phyloP scores from a whole-genome alignment of 2,113 vertebrate species.

The Cynoglossus semilaevis region DNA sequence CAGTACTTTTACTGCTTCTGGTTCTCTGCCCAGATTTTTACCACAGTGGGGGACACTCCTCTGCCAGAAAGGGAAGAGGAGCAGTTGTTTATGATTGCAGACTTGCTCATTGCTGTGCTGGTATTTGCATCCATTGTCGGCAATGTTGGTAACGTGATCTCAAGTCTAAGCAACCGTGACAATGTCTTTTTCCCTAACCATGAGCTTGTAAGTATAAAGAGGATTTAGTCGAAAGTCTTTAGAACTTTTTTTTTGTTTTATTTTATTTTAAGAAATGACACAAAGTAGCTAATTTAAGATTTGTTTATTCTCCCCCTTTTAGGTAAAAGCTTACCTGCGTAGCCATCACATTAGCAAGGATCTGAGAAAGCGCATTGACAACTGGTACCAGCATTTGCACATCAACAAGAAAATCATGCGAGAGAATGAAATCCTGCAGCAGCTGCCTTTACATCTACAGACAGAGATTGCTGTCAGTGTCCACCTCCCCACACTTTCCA shows the following conservation, averaged over 20 bases:
- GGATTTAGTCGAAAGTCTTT: too few species aligned
- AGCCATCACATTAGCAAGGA: conserved; percentile 63
- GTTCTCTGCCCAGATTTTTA: conserved; percentile 86
- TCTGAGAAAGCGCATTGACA: conserved; percentile 75
- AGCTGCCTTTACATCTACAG: conserved; percentile 79
- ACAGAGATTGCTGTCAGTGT: conserved; percentile 86
- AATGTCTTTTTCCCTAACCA: conserved; percentile 84
- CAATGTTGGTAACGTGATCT: conserved; percentile 83
- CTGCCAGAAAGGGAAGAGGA: conserved; percentile 78
- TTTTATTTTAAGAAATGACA: too few species aligned
- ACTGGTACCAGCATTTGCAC: conserved; percentile 89
- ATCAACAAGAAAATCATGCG: conserved; percentile 86
- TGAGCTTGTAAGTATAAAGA: conserved; percentile 70
- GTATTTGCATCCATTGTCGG: conserved; percentile 91
- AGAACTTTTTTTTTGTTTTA: too few species aligned
- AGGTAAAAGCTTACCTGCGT: conserved; percentile 81
- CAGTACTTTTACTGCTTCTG: conserved; percentile 93
- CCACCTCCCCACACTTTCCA: conserved; percentile 84
- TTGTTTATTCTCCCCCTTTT: not conserved
- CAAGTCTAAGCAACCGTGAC: conserved; percentile 77
- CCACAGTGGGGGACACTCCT: conserved; percentile 85
- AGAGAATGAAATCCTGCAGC: conserved; percentile 80
- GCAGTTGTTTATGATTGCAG: conserved; percentile 83
- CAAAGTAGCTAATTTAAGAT: too few species aligned
- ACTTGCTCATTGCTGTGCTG: conserved; percentile 88